Evolutionary conservation across 2,113 vertebrate genomes (phyloP).

Genomic region (Nettapus auritus): DNA sequence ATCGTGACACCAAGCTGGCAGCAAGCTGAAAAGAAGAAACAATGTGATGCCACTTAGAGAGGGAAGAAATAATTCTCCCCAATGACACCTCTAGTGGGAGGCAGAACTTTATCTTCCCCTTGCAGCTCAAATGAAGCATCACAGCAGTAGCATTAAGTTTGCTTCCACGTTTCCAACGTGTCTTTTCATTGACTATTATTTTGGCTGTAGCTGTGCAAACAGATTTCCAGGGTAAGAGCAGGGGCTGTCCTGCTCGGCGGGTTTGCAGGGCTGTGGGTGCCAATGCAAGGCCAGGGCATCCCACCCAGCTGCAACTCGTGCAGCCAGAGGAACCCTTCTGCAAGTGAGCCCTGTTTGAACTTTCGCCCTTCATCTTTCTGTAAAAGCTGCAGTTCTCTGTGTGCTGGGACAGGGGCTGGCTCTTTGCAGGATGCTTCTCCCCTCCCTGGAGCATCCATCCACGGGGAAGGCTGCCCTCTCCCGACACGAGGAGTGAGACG

Average conservation of each 20-base stretch:
- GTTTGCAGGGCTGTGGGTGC: not conserved
- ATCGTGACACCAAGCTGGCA: not conserved
- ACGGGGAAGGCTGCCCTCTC: conserved; percentile 52
- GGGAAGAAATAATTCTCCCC: conserved; percentile 42
- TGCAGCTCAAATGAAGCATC: conserved; percentile 21
- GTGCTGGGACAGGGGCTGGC: not conserved
- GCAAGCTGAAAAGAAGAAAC: not conserved
- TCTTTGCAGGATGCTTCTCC: not conserved
- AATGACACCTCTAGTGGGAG: conserved; percentile 14
- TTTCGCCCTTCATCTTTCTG: not conserved
- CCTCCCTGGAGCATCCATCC: not conserved
- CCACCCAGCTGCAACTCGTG: not conserved
- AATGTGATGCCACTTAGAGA: not conserved
- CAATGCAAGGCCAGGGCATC: not conserved
- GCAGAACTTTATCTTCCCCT: conserved; percentile 49
- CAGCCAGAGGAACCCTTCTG: not conserved
- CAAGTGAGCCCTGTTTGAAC: not conserved
- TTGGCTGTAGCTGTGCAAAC: not conserved
- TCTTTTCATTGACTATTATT: conserved; percentile 1
- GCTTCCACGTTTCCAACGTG: not conserved
- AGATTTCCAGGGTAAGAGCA: not conserved
- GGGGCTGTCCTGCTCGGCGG: not conserved
- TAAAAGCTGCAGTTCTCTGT: not conserved
- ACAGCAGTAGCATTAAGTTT: not conserved
- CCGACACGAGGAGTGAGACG: not conserved